Evolutionary conservation across 2,113 vertebrate genomes (phyloP).

Genomic region (Pedionomus torquatus): DNA sequence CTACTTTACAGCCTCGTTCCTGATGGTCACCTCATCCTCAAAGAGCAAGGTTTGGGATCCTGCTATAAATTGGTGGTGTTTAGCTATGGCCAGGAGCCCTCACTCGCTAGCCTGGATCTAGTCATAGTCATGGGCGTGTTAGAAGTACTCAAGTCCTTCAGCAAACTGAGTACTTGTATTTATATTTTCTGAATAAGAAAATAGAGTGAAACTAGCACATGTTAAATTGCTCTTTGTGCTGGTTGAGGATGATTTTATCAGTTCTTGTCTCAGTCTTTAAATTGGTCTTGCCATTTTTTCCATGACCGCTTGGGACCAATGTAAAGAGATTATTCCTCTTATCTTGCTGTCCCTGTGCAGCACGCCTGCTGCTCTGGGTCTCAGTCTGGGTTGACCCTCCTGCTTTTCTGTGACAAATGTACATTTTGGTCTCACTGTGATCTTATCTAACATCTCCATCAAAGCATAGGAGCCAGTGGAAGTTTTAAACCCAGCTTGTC

Average conservation of each 20-base stretch:
- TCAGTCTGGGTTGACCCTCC: background rate
- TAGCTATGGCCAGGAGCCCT: accelerated
- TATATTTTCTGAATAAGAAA: background rate
- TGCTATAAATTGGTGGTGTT: background rate
- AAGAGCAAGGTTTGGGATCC: background rate
- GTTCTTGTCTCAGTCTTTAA: background rate
- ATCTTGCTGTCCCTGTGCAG: background rate
- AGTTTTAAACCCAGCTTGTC: background rate
- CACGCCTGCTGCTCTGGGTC: background rate
- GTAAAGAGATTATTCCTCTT: background rate
- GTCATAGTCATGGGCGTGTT: background rate
- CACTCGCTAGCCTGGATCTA: background rate
- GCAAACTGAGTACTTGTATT: background rate
- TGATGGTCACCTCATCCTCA: background rate
- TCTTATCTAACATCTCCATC: background rate
- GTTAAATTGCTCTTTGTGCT: background rate
- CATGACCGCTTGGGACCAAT: background rate
- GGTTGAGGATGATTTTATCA: background rate
- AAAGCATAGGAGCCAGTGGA: background rate
- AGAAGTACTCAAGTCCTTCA: background rate
- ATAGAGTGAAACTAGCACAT: background rate
- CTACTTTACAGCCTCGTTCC: background rate
- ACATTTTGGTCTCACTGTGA: accelerated
- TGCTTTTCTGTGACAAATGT: background rate
- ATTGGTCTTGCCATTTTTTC: background rate